Evolutionary conservation across 2,113 vertebrate genomes (phyloP).

Genomic region (Coreoperca whiteheadi): DNA sequence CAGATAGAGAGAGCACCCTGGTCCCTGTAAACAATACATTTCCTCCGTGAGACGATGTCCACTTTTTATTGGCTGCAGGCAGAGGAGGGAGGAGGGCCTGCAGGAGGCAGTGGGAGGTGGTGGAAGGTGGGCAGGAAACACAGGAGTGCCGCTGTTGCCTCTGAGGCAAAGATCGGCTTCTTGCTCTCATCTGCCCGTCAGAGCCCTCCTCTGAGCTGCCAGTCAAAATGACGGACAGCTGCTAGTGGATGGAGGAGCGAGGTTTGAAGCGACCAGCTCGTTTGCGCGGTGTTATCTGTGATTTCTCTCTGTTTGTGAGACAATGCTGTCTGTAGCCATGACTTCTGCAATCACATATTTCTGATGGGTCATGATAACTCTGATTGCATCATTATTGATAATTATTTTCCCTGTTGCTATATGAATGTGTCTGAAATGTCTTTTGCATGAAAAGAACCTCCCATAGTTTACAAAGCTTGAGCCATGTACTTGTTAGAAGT

Average conservation of each 20-base stretch:
- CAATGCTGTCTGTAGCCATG: background rate
- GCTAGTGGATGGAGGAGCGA: slow-evolving; percentile 53
- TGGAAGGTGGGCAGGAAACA: slow-evolving; percentile 78
- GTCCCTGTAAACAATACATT: slow-evolving; percentile 33
- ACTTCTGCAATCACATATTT: slow-evolving; percentile 7
- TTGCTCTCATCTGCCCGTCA: slow-evolving; percentile 81
- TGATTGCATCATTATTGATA: slow-evolving; percentile 33
- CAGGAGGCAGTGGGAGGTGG: slow-evolving; percentile 59
- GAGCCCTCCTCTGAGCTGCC: slow-evolving; percentile 76
- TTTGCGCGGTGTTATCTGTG: slow-evolving; percentile 30
- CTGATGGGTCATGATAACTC: slow-evolving; percentile 9
- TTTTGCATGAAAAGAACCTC: background rate
- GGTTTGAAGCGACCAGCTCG: slow-evolving; percentile 46
- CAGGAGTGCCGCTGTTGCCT: slow-evolving; percentile 80
- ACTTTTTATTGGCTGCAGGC: slow-evolving; percentile 61
- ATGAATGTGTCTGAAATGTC: background rate
- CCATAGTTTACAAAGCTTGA: background rate
- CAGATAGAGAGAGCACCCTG: background rate
- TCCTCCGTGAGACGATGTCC: slow-evolving; percentile 47
- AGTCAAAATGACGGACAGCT: slow-evolving; percentile 76
- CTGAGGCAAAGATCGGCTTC: slow-evolving; percentile 79
- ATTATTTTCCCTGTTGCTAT: background rate
- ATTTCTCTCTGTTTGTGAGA: slow-evolving; percentile 28
- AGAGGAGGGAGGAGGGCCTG: slow-evolving; percentile 46
- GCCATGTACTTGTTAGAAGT: background rate